These are phyloP conservation scores for Brachionus plicatilis DNA, from an alignment of 1,140 invertebrate genomes.

Conservation along the genomic window DNA sequence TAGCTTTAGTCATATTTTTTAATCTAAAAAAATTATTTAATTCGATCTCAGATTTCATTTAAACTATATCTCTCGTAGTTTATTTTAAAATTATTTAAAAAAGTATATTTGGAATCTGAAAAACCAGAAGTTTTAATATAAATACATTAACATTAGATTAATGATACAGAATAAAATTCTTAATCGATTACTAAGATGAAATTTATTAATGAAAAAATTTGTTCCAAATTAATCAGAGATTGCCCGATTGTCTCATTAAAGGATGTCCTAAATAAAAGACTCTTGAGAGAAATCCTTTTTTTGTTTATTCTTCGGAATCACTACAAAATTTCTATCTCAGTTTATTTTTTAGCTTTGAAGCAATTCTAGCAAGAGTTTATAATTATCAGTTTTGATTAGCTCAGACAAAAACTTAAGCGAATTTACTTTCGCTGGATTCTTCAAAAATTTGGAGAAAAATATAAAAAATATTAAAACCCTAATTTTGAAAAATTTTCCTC, in stretches of 20 bases:
- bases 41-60: background rate
- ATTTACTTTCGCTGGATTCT: background rate
- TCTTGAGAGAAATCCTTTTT: background rate
- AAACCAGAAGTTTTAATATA: background rate
- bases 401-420: background rate
- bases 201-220: background rate
- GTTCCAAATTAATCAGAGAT: background rate
- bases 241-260: background rate
- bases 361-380: background rate
- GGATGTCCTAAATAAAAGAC: background rate
- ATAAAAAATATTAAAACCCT: background rate
- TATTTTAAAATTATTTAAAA: background rate
- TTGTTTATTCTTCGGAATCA: background rate
- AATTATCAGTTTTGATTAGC: background rate
- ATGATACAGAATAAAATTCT: background rate
- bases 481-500: background rate
- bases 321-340: background rate
- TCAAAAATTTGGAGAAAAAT: background rate
- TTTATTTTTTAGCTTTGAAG: background rate
- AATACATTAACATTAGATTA: background rate
- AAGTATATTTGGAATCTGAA: background rate
- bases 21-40: background rate
- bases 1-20: background rate
- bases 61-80: background rate
- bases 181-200: background rate